A percentile compares a stretch with the other conserved stretches of the same genome.
phyloP scores from a whole-genome alignment of 2,888 invertebrate genomes.

The Acronicta alni region DNA sequence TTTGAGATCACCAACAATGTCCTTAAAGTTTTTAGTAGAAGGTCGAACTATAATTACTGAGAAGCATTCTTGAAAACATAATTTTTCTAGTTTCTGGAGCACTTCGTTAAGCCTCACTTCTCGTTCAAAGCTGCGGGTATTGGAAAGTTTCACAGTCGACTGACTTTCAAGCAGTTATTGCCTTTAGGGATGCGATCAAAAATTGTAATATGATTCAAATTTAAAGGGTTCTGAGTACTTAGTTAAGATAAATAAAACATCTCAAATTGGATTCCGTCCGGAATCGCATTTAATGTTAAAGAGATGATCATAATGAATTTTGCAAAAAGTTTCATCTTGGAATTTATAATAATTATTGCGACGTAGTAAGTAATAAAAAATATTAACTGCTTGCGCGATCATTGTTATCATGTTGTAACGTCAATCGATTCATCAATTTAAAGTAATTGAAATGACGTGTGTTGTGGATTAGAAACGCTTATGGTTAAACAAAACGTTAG shows the following conservation, averaged over 20 bases:
- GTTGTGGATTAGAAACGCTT: too few species aligned
- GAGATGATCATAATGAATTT: too few species aligned
- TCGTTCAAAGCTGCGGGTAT: slow-evolving; percentile 54
- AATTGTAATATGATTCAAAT: slow-evolving; percentile 15
- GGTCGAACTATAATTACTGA: slow-evolving; percentile 24
- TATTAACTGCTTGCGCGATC: too few species aligned
- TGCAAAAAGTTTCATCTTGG: too few species aligned
- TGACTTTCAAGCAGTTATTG: slow-evolving; percentile 61
- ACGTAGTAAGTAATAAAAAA: too few species aligned
- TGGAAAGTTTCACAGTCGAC: slow-evolving; percentile 55
- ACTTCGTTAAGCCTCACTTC: slow-evolving; percentile 56
- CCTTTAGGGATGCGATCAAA: slow-evolving; percentile 14
- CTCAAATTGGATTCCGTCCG: background rate
- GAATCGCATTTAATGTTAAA: too few species aligned
- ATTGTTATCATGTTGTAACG: too few species aligned
- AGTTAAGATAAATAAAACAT: background rate
- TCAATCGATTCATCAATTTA: too few species aligned
- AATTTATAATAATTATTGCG: too few species aligned
- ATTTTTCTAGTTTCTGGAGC: slow-evolving; percentile 28
- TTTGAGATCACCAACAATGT: slow-evolving; percentile 11
- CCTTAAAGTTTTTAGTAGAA: slow-evolving; percentile 8
- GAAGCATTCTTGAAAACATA: slow-evolving; percentile 38
- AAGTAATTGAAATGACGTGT: too few species aligned
- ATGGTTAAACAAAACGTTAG: background rate
- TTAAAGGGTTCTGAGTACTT: background rate